Evolutionary conservation across 2,797 vertebrate species (phyloP), one percentile per base, ranked within the genome.

Genomic region (Peromyscus aztecus): DNA sequence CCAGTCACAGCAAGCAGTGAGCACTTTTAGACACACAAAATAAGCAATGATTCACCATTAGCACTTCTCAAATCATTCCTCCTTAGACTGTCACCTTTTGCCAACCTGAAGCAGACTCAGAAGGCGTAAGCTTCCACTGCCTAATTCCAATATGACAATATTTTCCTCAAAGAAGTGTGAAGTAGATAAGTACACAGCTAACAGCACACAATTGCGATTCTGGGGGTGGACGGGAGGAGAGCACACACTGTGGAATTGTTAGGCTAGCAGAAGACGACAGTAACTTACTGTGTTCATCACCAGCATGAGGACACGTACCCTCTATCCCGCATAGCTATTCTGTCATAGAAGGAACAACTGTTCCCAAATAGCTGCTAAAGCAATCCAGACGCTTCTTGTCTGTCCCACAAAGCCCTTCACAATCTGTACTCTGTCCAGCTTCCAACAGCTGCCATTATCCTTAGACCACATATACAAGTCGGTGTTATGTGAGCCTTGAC

Each of bases 11-110:
- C 65, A 92, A 85, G 96, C 55, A 97, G 97, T 96, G 97, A 96
- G 77, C 86, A 96, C 91, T 96, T 92, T 96, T 76, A 86, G 90
- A 95, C 86, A 94, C 29, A 63, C 92, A 90, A 98, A 97, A 96
- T 95, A 97, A 73, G 94, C 69, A 76, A 94, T 52, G 82, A 63
- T 93, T 97, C 89, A 97, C 95, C 96, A 97, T 97, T 95, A 69
- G 19, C 92, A 90, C 94, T 97, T 98, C 95, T 95, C 78, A 3
- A 95, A 96, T 93, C 90, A 93, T 94, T 94, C 90, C 97, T 89
- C 93, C 94, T 73, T 80, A 91, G 88, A 84, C 97, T 96, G 82
- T 78, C 97, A 97, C 95, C 96, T 98, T 84, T 88, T 93, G 95
- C 95, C 97, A 97, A 90, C 96, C 96, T 87, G 4, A 1, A 0